phyloP scores from a whole-genome alignment of 2,797 vertebrate species.

The Aythya fuligula region DNA sequence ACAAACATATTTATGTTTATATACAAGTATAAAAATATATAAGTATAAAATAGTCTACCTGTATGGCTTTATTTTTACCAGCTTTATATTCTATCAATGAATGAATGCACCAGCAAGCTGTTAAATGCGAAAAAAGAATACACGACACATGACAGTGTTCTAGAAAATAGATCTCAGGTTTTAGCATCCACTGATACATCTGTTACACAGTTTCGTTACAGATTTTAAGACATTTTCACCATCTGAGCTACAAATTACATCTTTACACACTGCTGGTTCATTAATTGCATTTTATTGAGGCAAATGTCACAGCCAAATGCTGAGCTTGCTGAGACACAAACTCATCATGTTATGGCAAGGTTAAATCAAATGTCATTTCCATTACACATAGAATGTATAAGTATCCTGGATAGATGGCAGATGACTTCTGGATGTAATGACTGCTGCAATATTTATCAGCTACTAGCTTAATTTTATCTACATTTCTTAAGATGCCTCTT shows the following conservation, averaged over 20 bases:
- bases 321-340: background rate
- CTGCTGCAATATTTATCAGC: constrained; percentile 35
- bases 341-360: background rate
- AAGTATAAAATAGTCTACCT: background rate
- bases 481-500: background rate
- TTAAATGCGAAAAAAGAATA: background rate
- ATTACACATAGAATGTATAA: background rate
- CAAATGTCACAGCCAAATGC: constrained; percentile 2
- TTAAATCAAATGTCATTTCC: constrained; percentile 22
- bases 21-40: background rate
- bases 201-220: background rate
- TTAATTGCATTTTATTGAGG: constrained; percentile 29
- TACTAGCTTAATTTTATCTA: constrained; percentile 24
- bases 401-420: background rate
- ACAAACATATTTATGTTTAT: background rate
- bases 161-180: background rate
- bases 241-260: constrained; percentile 8
- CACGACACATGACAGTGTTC: background rate
- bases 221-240: constrained; percentile 5
- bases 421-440: constrained; percentile 13
- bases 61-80: background rate
- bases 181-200: background rate
- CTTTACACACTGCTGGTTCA: constrained; percentile 33
- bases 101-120: background rate
- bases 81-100: background rate